Evolutionary conservation across 2,113 vertebrate species (phyloP), one percentile per base, ranked within the genome.

Genomic region (Butorides virescens): DNA sequence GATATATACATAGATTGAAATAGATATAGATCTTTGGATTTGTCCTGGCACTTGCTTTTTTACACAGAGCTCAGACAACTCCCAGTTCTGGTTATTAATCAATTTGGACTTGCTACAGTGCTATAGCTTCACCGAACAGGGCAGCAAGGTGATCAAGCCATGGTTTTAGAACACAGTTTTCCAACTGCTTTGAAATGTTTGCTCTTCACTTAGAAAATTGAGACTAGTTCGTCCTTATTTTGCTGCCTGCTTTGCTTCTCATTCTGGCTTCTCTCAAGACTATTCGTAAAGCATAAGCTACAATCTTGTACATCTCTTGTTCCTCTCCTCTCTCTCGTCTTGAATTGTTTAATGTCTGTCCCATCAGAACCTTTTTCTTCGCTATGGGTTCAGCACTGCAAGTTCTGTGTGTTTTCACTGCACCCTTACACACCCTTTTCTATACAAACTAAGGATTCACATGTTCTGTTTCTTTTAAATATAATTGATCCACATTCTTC

Each of bases 131-230:
- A 71, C 46, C 30, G 70, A 34, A 36, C 30, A 79, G 42, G 52
- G 42, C 6, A 1, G 29, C 29, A 55, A 21, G 13, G 32, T 55
- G 26, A 67, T 23, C 55, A 56, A 42, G 37, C 25, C 0, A 0
- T 44, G 53, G 13, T 36, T 86, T 77, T 29, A 70, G 78, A 86
- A 34, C 5, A 46, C 29, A 19, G 27, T 44, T 59, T 84, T 81
- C 29, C 22, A 59, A 39, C 55, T 77, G 20, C 15, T 71, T 83
- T 75, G 62, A 49, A 76, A 59, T 0, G 0, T 44, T 80, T 63
- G 19, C 37, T 58, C 13, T 58, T 87, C 52, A 15, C 10, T 23
- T 37, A 15, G 47, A 74, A 36, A 76, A 74, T 1, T 44, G 22
- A 30, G 42, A 30, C 27, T 56, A 39, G 13, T 55, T 80, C 18